Evolutionary conservation across 2,888 invertebrate genomes (phyloP), one percentile per base, ranked within the genome.

Genomic region (Antheraea yamamai): DNA sequence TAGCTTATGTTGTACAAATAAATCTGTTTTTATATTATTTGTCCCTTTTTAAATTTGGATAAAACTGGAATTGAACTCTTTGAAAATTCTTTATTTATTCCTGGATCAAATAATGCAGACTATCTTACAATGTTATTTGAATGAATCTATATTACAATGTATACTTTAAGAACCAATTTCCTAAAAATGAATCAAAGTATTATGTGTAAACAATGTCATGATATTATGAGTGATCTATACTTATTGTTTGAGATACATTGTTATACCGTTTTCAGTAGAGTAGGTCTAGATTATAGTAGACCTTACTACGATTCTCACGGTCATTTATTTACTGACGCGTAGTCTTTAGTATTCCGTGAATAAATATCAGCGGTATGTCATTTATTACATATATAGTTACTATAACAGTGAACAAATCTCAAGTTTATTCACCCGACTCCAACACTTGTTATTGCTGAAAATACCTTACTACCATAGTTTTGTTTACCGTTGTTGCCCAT

Each of bases 251-350:
- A 61, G 12, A 61, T 61, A 61, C 8, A n/a, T 2, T 10, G 23
- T 61, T n/a, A 23, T 7, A 61, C 23, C 12, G 35, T 68, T 70
- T 70, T 70, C 18, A 39, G 39, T n/a, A 16, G 20, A 20, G 4
- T 35, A 20, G 20, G 0, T 70, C 12, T 35, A 39, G 39, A 39
- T 8, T 30, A 30, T 30, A 30, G 30, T 20, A 35, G 35, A 39
- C 20, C 39, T 68, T 35, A 39, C 39, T 8, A 39, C 39, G 39
- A 39, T 39, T 70, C 39, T 70, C 39, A 39, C 74, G 74, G 35
- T 58, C 35, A 68, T 70, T 64, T 74, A 74, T 58, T 76, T 76
- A 55, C 76, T 66, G 64, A 61, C 52, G 75, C 74, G 74, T 66
- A 72, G 70, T 70, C 75, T 74, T 72, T 20, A 47, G 66, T 58